phyloP scores from a whole-genome alignment of 2,797 vertebrate genomes.

The Thaleichthys pacificus region DNA sequence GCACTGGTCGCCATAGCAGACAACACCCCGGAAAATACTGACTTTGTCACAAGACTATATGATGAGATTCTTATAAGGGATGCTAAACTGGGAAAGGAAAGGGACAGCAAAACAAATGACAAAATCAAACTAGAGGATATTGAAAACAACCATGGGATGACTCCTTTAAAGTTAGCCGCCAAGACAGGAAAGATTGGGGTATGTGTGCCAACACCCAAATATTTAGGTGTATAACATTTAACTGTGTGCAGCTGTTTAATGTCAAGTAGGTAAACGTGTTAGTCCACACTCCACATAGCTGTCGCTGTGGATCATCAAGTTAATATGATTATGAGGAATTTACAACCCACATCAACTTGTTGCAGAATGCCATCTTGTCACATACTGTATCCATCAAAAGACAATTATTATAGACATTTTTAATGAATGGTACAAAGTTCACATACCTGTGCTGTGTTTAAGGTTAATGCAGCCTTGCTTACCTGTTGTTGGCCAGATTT shows the following conservation, averaged over 20 bases:
- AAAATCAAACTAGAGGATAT: constrained; percentile 48
- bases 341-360: background rate
- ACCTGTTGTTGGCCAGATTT: constrained; percentile 70
- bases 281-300: background rate
- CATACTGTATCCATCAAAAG: background rate
- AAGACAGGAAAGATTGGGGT: constrained; percentile 82
- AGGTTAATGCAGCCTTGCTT: constrained; percentile 4
- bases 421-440: background rate
- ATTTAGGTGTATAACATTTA: background rate
- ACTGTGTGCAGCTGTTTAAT: background rate
- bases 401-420: background rate
- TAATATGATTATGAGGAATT: background rate
- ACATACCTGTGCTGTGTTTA: background rate
- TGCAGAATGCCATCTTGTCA: background rate
- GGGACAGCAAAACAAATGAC: background rate
- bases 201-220: constrained; percentile 75
- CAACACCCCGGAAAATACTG: constrained; percentile 78
- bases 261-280: background rate
- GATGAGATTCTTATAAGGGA: constrained; percentile 35
- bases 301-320: background rate
- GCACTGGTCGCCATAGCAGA: constrained; percentile 82
- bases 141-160: constrained; percentile 77
- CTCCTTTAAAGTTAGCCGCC: constrained; percentile 75
- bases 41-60: constrained; percentile 82
- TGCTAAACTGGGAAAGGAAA: background rate